Base-by-base conservation (phyloP, 2,113 vertebrate species). In the Ammodytes marinus region DNA sequence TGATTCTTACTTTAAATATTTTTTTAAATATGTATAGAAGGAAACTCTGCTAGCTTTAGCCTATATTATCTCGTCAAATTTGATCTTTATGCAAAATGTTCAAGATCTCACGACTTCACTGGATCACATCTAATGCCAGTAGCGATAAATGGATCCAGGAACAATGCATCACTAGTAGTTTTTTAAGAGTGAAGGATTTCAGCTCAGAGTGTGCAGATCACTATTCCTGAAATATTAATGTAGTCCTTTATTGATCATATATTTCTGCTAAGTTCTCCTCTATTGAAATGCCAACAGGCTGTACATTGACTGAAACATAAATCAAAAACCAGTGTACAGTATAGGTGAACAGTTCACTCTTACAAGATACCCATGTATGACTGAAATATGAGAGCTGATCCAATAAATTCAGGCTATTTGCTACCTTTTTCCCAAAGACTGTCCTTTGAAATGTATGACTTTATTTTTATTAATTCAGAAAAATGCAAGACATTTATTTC, bases 191-290 rank as follows among this genome's bases (percentile, higher is more conserved):
- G 13, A 9, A 57, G 37, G 39, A 42, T 54, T 47, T n/a, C 12
- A 69, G 13, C 1, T 40, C 60, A 35, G 52, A 55, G 45, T 50
- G 2, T 40, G 9, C 11, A 17, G 67, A 77, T 76, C 42, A 17
- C 37, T 53, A 12, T 9, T 65, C 13, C 40, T 46, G 15, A 0
- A 77, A 85, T 69, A 64, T 74, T 74, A 49, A 82, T 70, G 37
- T 43, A n/a, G 59, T 8, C 15, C 45, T 78, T 46, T 54, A 74
- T 78, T 37, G 64, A 77, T 76, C 53, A 43, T 8, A 64, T 11
- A 59, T 47, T 78, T 0, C 0, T 54, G 64, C 46, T 45, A 15
- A 75, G 46, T 14, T 49, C 9, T 52, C 43, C 5, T 42, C 10
- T 75, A 69, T 54, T 70, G 8, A 57, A 55, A 63, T 63, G 17